Base-by-base conservation (phyloP, 2,797 vertebrate species). In the Furcifer pardalis region DNA sequence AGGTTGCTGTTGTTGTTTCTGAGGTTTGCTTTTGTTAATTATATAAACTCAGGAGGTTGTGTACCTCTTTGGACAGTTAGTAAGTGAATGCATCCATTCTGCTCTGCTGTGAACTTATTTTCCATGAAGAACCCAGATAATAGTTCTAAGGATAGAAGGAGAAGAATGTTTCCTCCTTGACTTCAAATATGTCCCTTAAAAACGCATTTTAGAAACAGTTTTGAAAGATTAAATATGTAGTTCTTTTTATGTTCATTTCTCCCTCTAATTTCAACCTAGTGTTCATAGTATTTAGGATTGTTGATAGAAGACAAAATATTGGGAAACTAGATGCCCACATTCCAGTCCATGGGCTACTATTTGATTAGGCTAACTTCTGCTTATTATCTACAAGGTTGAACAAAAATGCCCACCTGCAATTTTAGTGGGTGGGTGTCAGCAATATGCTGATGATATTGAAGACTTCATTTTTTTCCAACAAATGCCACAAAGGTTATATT, bases 1-100 rank as follows among this genome's bases (percentile, higher is more conserved):
- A n/a, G 4, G 35, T n/a, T 25, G 63, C 49, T 82, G 81, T 32
- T 82, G 74, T 59, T 63, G 72, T 73, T 82, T 73, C 69, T 60
- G 52, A 60, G 60, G 37, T 37, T 72, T 23, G 35, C 52, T 72
- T 37, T 40, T 73, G 19, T 37, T 23, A 73, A 46, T 27, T 37
- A 19, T 42, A 3, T 7, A 42, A 44, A 72, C 35, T 6, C 37
- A 7, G 10, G 19, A 9, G 15, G 59, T 21, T 21, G 17, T 44
- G 5, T 17, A 42, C 7, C 17, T 44, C 46, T 32, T 37, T 32
- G n/a, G 30, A 4, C 72, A 73, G 40, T 17, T 37, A 60, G 79
- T 10, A 60, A 46, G 7, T 35, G 32, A 15, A 35, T 56, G 17
- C 19, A n/a, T 49, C 44, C 72, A 30, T 1, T 46, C 19, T 46